Base-by-base conservation (phyloP, 2,888 invertebrate genomes). In the Spodoptera picta region DNA sequence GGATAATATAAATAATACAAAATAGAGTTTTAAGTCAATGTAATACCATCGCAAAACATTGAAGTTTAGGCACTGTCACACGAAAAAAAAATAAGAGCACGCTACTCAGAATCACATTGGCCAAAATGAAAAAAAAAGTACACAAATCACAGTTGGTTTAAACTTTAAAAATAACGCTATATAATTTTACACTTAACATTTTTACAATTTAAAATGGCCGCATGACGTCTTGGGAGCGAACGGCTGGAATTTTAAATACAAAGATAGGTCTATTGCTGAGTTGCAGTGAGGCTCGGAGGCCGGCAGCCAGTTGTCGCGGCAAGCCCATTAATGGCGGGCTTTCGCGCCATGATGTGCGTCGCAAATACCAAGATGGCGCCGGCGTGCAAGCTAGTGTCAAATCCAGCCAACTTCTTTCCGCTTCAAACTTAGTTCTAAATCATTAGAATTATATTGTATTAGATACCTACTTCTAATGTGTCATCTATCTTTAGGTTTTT, bases 261-360 rank as follows among this genome's bases (percentile, higher is more conserved):
- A 87, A 86, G 50, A 90, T 79, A 0, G 89, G 86, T 63, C 87
- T 83, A 72, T 86, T 87, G 75, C 80, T 88, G 46, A 89, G 81
- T 69, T 90, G 89, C 43, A 90, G 70, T 10, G 89, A 87, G 42
- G 90, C 82, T 51, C 89, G 83, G 11, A 91, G 83, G 2, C 83
- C 86, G 4, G 86, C 79, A 1, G 87, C 87, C 4, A 91, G 66
- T 60, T 89, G 89, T 6, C 90, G 83, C 3, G 88, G 87, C 5
- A 89, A 77, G 1, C 86, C 87, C 82, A 86, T 82, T 19, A 87
- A 65, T 0, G 88, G 84, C 0, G 87, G 85, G 41, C 81, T 79
- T 69, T 87, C 87, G 10, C 93, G 90, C 94, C 93, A 93, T 2
- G 92, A 88, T 0, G 89, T 93, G 4, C 93, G 89, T 7, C 94